Conservation (phyloP, 2,888 invertebrate genomes). For the Phyllotreta cruciferae region DNA sequence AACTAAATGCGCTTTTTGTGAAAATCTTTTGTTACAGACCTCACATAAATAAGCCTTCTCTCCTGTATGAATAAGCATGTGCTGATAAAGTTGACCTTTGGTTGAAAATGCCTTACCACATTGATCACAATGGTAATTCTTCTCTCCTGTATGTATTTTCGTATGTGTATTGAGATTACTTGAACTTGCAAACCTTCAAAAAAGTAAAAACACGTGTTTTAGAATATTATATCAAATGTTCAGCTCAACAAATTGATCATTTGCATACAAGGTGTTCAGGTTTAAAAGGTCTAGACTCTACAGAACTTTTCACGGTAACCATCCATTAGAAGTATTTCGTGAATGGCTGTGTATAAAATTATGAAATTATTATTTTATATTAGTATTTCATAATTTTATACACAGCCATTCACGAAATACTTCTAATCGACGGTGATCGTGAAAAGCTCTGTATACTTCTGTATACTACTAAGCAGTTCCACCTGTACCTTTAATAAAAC, state of each 20-base stretch:
- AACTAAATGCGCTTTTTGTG: constrained; percentile 59
- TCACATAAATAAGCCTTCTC: constrained; percentile 60
- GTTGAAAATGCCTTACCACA: constrained; percentile 60
- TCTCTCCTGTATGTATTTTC: constrained; percentile 60
- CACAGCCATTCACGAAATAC: no score
- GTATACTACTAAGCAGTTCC: no score
- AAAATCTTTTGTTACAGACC: constrained; percentile 59
- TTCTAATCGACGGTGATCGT: no score
- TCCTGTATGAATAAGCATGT: constrained; percentile 59
- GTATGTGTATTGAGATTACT: constrained; percentile 59
- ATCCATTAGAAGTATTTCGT: no score
- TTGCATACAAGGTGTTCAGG: neutral
- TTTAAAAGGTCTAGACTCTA: no score
- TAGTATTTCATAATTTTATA: no score
- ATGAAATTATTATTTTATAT: no score
- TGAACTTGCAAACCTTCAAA: constrained; percentile 56
- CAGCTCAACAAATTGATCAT: neutral
- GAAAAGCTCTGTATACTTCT: no score
- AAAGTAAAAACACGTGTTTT: constrained; percentile 15
- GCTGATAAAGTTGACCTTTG: constrained; percentile 59
- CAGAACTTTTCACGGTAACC: no score
- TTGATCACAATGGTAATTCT: constrained; percentile 59
- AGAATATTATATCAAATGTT: constrained; percentile 12
- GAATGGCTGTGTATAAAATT: no score
- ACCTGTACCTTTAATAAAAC: no score